These are phyloP conservation scores for Phenganax subtilis DNA, from an alignment of 92 coral and sea anemone species.

Conservation along the genomic window DNA sequence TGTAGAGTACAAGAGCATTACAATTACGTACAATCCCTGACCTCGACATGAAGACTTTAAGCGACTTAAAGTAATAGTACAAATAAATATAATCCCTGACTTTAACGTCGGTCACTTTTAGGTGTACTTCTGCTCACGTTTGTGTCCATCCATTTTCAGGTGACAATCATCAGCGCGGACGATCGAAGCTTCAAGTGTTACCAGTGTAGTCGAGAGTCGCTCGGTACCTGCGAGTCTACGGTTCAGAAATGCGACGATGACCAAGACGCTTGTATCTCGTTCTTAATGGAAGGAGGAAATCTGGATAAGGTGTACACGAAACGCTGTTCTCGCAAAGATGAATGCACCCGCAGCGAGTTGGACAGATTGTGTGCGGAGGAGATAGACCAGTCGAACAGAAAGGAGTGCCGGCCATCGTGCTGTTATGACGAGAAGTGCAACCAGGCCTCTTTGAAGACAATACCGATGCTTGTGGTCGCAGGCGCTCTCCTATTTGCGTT, in stretches of 20 bases:
- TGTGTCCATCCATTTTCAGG: neutral
- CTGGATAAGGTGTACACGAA: constrained; percentile 26
- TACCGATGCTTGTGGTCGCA: constrained; percentile 1
- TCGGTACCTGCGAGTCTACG: neutral
- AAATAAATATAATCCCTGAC: too few relatives aligned
- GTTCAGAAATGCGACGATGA: constrained; percentile 28
- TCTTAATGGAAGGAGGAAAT: constrained; percentile 32
- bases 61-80: too few relatives aligned
- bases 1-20: too few relatives aligned
- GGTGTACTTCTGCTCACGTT: neutral
- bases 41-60: too few relatives aligned
- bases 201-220: constrained; percentile 13
- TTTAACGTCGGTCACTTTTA: too few relatives aligned
- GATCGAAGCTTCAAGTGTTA: constrained; percentile 9
- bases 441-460: neutral
- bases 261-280: constrained; percentile 35
- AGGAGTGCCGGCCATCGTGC: constrained; percentile 23
- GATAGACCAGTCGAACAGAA: constrained; percentile 22
- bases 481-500: neutral
- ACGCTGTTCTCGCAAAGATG: constrained; percentile 35
- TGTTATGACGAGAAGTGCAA: constrained; percentile 34
- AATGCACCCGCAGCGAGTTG: constrained; percentile 4
- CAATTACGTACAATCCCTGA: too few relatives aligned
- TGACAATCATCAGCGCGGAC: neutral
- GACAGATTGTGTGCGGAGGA: constrained; percentile 18